These are phyloP conservation scores for Lindbergichthys nudifrons DNA, from an alignment of 2,797 vertebrate species.

Conservation along the genomic window DNA sequence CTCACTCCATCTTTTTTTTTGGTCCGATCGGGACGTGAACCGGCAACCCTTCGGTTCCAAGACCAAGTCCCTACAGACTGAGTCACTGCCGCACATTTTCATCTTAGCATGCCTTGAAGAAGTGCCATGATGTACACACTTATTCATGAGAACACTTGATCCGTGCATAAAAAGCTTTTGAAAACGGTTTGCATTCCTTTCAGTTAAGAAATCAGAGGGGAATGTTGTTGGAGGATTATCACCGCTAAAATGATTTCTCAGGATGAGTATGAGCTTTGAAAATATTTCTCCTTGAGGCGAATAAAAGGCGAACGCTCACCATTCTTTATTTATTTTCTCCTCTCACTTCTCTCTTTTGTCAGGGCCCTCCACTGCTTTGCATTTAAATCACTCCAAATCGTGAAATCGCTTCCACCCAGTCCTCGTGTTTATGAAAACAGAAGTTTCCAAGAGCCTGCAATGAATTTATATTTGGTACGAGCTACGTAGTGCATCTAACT, in stretches of 20 bases:
- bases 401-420: constrained; percentile 70
- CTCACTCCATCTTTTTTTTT: no score
- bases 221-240: constrained; percentile 67
- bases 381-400: constrained; percentile 70
- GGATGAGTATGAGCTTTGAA: constrained; percentile 58
- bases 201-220: constrained; percentile 40
- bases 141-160: constrained; percentile 64
- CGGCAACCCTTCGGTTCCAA: no score
- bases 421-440: constrained; percentile 75
- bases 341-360: constrained; percentile 50
- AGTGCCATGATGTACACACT: constrained; percentile 45
- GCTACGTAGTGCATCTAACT: constrained; percentile 62
- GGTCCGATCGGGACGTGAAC: no score
- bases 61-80: no score
- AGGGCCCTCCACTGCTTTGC: constrained; percentile 53
- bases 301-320: constrained; percentile 48
- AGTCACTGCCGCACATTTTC: constrained; percentile 17
- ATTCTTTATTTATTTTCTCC: constrained; percentile 55
- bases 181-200: constrained; percentile 46
- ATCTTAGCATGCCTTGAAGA: constrained; percentile 30
- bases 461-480: constrained; percentile 78
- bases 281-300: constrained; percentile 49
- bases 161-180: constrained; percentile 35
- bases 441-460: constrained; percentile 78
- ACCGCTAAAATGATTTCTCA: constrained; percentile 52